phyloP scores from a whole-genome alignment of 2,113 vertebrate species.

The Cyphomyrus discorhynchus region DNA sequence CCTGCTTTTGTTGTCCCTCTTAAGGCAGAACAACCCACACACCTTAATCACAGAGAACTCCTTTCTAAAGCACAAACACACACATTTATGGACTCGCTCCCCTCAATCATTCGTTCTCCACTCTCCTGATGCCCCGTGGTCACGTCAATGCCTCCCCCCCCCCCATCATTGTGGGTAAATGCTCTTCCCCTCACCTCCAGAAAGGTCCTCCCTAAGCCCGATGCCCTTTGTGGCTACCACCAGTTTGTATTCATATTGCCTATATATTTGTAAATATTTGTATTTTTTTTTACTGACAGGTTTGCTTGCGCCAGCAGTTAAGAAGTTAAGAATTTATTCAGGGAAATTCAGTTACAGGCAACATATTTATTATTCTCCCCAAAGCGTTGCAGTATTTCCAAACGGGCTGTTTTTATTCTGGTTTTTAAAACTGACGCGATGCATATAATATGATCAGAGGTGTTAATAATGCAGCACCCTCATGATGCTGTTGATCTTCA shows the following conservation, averaged over 20 bases:
- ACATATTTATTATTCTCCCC: not conserved
- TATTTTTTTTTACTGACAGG: not conserved
- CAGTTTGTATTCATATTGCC: not conserved
- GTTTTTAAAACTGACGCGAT: conserved; percentile 19
- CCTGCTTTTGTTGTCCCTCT: not conserved
- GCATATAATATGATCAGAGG: conserved; percentile 44
- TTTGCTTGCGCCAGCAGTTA: not conserved
- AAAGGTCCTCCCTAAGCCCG: not conserved
- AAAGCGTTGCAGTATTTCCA: not conserved
- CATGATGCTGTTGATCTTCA: conserved; percentile 48
- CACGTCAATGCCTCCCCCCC: not conserved
- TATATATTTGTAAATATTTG: not conserved
- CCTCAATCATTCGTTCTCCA: not conserved
- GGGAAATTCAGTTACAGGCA: not conserved
- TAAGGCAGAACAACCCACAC: not conserved
- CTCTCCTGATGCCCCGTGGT: not conserved
- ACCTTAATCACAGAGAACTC: not conserved
- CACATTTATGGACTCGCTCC: not conserved
- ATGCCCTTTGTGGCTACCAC: not conserved
- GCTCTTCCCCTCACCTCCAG: not conserved
- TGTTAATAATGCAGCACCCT: conserved; percentile 51
- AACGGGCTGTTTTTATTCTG: not conserved
- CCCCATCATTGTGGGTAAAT: not conserved
- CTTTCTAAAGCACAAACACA: not conserved
- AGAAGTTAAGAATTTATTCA: not conserved